Percentiles rank a stretch among this genome's conserved stretches.
These are phyloP conservation scores for Dolichoris vasculosae DNA, from an alignment of 1,140 invertebrate species.

Conservation along the genomic window DNA sequence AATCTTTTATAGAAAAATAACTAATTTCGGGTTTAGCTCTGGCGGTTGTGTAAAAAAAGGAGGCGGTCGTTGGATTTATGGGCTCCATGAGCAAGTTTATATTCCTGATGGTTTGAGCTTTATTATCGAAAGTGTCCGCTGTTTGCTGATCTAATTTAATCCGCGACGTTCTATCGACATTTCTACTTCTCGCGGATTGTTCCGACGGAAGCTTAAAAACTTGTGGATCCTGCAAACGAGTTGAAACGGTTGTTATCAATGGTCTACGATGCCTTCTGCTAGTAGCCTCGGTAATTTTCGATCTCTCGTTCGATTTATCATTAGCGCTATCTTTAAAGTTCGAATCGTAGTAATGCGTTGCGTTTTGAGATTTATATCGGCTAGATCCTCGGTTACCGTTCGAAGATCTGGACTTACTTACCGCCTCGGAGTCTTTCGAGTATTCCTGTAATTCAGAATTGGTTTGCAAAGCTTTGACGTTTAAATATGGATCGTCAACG, in stretches of 20 bases:
- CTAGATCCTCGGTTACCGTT: constrained; percentile 61
- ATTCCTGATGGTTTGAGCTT: constrained; percentile 13
- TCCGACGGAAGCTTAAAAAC: constrained; percentile 58
- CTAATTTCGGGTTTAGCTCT: not conserved
- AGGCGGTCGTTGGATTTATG: constrained; percentile 14
- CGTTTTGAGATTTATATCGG: constrained; percentile 61
- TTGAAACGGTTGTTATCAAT: constrained; percentile 29
- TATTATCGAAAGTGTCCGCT: constrained; percentile 24
- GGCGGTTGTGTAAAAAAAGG: not conserved
- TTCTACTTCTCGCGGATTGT: constrained; percentile 37
- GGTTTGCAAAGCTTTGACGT: constrained; percentile 38
- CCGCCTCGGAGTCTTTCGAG: constrained; percentile 48
- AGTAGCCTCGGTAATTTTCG: constrained; percentile 2
- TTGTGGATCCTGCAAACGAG: constrained; percentile 57
- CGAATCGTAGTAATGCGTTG: constrained; percentile 35
- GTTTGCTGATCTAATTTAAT: constrained; percentile 41
- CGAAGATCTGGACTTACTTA: constrained; percentile 57
- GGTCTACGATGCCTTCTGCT: constrained; percentile 47
- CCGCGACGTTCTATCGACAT: constrained; percentile 50
- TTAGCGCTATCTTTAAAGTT: constrained; percentile 23
- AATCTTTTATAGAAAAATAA: not conserved
- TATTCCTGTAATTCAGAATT: constrained; percentile 49
- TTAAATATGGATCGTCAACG: constrained; percentile 48
- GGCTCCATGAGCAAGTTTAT: constrained; percentile 12
- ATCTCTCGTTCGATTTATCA: constrained; percentile 41